Evolutionary conservation across 1,140 invertebrate species (phyloP).

Genomic region (Diploscapter pachys): DNA sequence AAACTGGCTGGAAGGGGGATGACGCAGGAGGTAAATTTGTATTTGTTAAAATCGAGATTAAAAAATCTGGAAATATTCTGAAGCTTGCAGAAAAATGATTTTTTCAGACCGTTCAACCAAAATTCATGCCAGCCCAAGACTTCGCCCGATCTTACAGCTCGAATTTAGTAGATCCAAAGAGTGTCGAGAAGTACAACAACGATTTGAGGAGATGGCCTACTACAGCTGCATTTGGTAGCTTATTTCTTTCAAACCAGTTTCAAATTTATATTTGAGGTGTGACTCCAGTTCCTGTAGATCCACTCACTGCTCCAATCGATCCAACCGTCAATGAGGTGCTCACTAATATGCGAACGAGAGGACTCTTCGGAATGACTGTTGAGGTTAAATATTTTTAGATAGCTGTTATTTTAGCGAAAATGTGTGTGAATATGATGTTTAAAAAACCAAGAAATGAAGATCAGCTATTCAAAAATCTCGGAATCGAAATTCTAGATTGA

Average conservation of each 20-base stretch:
- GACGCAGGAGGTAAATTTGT: not conserved
- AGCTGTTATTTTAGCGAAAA: too few relatives aligned
- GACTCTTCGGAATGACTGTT: constrained; percentile 7
- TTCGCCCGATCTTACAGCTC: too few relatives aligned
- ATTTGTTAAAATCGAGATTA: constrained; percentile 4
- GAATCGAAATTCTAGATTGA: too few relatives aligned
- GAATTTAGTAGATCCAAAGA: constrained; percentile 17
- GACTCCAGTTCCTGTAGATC: constrained; percentile 4
- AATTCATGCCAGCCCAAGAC: too few relatives aligned
- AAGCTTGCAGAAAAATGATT: too few relatives aligned
- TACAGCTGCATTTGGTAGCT: constrained; percentile 14
- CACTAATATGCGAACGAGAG: constrained; percentile 12
- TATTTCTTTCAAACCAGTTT: not conserved
- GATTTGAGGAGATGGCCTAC: constrained; percentile 13
- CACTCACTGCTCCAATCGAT: not conserved
- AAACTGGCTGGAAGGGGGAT: too few relatives aligned
- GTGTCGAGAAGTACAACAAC: constrained; percentile 13
- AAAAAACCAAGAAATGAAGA: too few relatives aligned
- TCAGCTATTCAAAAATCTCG: too few relatives aligned
- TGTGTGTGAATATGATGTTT: not conserved
- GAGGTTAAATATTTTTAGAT: not conserved
- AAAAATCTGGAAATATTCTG: constrained; percentile 8
- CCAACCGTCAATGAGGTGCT: constrained; percentile 10
- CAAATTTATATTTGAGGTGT: constrained; percentile 1
- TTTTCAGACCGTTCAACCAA: too few relatives aligned